Percentiles rank a stretch among this genome's conserved stretches.
Evolutionary conservation across 2,113 vertebrate species (phyloP).

Genomic region (Sigmodon hispidus): DNA sequence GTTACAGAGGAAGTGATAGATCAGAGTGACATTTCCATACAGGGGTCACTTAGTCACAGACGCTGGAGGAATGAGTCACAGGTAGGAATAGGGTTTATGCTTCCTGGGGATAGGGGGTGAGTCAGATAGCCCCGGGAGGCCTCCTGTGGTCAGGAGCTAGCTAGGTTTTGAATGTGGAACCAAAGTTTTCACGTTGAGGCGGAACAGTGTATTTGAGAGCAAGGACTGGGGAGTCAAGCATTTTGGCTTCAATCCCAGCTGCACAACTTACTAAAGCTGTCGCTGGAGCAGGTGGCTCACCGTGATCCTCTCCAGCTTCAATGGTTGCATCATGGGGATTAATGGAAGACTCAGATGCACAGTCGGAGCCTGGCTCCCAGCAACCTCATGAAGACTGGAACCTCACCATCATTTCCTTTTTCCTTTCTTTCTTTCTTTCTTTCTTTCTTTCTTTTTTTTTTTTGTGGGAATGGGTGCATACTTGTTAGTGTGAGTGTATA

Average conservation of each 20-base stretch:
- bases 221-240: not conserved
- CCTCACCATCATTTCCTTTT: no score
- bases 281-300: slow-evolving; percentile 25
- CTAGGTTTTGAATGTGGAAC: not conserved
- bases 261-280: not conserved
- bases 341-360: fast-evolving
- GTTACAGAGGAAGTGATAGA: not conserved
- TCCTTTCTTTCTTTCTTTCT: no score
- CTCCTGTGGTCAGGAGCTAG: not conserved
- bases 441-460: no score
- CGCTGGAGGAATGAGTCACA: not conserved
- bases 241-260: not conserved
- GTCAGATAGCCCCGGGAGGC: not conserved
- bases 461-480: not conserved
- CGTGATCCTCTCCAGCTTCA: not conserved
- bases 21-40: not conserved
- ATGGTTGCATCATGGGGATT: not conserved
- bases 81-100: not conserved
- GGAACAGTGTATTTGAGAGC: not conserved
- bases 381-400: fast-evolving
- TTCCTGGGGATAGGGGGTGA: not conserved
- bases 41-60: slow-evolving; percentile 41
- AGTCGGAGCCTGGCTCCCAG: not conserved
- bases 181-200: not conserved
- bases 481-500: not conserved